These are phyloP conservation scores for Sterna hirundo DNA, from an alignment of 2,113 vertebrate genomes.

Conservation along the genomic window DNA sequence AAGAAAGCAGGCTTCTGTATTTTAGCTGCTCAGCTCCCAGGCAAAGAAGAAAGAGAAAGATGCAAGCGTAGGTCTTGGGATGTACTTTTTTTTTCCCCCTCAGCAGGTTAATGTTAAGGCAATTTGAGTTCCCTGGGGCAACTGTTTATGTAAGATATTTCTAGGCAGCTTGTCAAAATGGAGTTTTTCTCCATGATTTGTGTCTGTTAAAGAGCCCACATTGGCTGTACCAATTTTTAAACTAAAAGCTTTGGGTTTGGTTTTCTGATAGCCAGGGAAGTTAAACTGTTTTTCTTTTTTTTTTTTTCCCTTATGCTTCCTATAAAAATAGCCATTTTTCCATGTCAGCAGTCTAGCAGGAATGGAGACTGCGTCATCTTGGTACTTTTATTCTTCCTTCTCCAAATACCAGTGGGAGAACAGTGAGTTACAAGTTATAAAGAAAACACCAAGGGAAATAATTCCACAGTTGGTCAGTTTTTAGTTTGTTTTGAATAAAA, in stretches of 20 bases:
- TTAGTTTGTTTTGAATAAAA: background rate
- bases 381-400: background rate
- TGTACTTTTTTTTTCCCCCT: background rate
- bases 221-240: background rate
- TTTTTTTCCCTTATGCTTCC: background rate
- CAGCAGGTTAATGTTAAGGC: background rate
- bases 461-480: background rate
- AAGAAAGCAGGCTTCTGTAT: background rate
- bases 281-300: background rate
- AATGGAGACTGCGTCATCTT: background rate
- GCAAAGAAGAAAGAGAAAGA: background rate
- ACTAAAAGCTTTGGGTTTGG: background rate
- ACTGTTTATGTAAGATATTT: background rate
- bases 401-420: background rate
- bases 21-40: background rate
- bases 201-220: background rate
- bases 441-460: background rate
- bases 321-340: background rate
- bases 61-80: background rate
- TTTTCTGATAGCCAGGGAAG: background rate
- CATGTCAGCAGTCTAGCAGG: background rate
- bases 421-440: background rate
- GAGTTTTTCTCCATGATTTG: background rate
- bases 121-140: background rate
- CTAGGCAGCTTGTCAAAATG: background rate